Percentiles rank a stretch among this genome's conserved stretches.
phyloP scores from a whole-genome alignment of 2,888 invertebrate genomes.

The Druceiella hillmani region DNA sequence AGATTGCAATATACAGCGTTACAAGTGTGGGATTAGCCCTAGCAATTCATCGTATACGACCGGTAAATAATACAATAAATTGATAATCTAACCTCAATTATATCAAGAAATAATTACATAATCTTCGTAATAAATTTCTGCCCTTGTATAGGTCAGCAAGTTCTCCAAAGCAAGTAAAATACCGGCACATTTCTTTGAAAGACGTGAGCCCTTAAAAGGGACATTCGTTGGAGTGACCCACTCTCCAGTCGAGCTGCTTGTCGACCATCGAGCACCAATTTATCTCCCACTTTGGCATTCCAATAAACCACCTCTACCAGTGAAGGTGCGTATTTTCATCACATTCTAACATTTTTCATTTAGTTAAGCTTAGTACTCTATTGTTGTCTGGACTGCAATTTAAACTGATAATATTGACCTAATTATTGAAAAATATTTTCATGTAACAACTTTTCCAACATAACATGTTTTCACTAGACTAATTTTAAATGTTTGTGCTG shows the following conservation, averaged over 20 bases:
- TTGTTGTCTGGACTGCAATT: not conserved
- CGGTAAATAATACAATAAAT: conserved; percentile 39
- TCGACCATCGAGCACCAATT: conserved; percentile 53
- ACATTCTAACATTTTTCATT: not conserved
- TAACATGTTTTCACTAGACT: too few relatives aligned
- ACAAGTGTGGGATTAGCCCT: conserved; percentile 50
- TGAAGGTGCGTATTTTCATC: conserved; percentile 36
- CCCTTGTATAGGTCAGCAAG: conserved; percentile 51
- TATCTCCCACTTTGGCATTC: conserved; percentile 50
- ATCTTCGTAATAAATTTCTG: conserved; percentile 9
- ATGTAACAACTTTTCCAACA: too few relatives aligned
- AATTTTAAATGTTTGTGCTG: too few relatives aligned
- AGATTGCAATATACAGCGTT: conserved; percentile 55
- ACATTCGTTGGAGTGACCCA: conserved; percentile 49
- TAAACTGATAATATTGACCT: too few relatives aligned
- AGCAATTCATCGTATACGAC: conserved; percentile 54
- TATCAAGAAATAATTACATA: conserved; percentile 3
- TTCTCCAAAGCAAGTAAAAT: conserved; percentile 54
- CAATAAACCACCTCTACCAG: conserved; percentile 45
- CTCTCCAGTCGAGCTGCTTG: conserved; percentile 42
- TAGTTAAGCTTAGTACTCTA: not conserved
- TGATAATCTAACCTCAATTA: not conserved
- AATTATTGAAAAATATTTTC: too few relatives aligned
- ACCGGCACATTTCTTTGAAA: conserved; percentile 51
- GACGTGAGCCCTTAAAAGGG: conserved; percentile 48